phyloP scores from a whole-genome alignment of 2,888 invertebrate genomes.

The Acheta domesticus region DNA sequence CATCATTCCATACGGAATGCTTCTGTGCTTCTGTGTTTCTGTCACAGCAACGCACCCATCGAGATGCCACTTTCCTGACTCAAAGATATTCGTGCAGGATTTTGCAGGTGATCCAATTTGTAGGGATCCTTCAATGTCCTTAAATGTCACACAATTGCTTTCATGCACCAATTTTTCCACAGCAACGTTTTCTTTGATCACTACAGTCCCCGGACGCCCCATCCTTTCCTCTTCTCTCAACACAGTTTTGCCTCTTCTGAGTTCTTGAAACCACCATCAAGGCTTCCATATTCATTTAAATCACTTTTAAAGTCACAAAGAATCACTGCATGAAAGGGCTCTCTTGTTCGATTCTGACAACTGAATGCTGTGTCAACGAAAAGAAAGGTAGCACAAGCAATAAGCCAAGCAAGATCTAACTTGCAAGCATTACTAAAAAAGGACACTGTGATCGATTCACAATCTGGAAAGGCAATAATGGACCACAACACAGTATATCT shows the following conservation, averaged over 20 bases:
- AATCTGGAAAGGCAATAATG: no score
- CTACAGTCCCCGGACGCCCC: background rate
- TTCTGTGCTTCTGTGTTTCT: background rate
- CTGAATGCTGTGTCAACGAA: background rate
- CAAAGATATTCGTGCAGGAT: background rate
- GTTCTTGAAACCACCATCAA: background rate
- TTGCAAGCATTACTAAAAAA: background rate
- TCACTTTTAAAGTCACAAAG: no score
- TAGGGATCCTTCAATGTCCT: background rate
- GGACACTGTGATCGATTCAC: background rate
- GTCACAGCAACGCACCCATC: background rate
- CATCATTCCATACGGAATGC: background rate
- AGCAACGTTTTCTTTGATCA: background rate
- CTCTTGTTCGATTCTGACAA: background rate
- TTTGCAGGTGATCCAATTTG: background rate
- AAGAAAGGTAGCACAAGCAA: background rate
- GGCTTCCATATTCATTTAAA: background rate
- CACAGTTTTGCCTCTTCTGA: background rate
- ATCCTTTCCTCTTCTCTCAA: background rate
- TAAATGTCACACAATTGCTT: background rate
- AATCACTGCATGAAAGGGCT: no score
- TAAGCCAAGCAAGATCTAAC: background rate
- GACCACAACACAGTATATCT: no score
- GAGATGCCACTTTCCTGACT: background rate
- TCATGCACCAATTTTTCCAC: background rate